Evolutionary conservation across 2,113 vertebrate species (phyloP).

Genomic region (Lasiurus borealis): DNA sequence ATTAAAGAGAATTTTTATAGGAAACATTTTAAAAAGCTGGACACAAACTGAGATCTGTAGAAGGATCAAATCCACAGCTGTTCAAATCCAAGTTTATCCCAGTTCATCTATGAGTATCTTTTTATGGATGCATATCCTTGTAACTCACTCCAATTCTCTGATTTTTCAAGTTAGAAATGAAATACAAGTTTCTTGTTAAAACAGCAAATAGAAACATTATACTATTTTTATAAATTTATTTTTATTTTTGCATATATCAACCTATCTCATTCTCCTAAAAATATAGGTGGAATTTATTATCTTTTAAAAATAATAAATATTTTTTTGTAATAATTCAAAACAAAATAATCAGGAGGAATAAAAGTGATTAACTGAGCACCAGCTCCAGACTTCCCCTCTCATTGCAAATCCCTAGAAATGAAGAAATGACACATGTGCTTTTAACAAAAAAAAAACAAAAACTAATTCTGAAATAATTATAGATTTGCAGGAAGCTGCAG

Average conservation of each 20-base stretch:
- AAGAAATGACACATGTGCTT: neutral
- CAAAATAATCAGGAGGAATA: neutral
- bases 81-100: neutral
- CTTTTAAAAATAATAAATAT: neutral
- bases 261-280: neutral
- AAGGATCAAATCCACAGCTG: neutral
- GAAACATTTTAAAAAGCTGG: neutral
- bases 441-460: neutral
- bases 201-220: neutral
- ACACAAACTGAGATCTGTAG: neutral
- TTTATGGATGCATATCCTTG: conserved; percentile 17
- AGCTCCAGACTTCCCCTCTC: neutral
- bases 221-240: conserved; percentile 23
- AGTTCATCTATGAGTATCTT: conserved; percentile 22
- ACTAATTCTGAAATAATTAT: neutral
- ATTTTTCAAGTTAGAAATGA: conserved; percentile 41
- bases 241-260: neutral
- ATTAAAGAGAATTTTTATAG: neutral
- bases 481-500: neutral
- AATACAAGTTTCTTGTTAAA: neutral
- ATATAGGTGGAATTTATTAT: neutral
- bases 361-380: neutral
- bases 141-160: neutral
- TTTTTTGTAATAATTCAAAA: conserved; percentile 28
- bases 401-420: neutral